Percentiles rank a stretch among this genome's conserved stretches.
Conservation (phyloP, 2,888 invertebrate genomes). For the Melanchra persicariae region DNA sequence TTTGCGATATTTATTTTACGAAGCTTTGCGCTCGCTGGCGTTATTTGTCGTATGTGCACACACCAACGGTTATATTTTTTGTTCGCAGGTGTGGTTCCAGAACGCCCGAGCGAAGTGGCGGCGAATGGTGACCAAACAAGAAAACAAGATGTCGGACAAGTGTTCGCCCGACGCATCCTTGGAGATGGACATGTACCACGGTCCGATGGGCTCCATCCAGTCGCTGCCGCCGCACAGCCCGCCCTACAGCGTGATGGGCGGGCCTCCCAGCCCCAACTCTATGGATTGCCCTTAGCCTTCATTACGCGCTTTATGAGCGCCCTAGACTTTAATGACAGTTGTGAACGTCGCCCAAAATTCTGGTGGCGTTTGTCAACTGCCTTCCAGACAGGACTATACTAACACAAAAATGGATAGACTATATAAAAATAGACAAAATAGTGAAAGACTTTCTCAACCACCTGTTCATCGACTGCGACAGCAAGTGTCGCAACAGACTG, state of each 20-base stretch:
- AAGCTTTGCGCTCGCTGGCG: conserved; percentile 72
- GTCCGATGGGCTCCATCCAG: conserved; percentile 92
- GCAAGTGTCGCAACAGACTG: background rate
- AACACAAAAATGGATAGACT: conserved; percentile 9
- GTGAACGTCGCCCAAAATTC: conserved; percentile 58
- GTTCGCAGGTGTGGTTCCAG: conserved; percentile 98
- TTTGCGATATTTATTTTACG: conserved; percentile 66
- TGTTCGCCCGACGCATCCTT: conserved; percentile 92
- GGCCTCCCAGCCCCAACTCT: conserved; percentile 93
- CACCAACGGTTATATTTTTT: conserved; percentile 77
- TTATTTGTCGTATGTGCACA: conserved; percentile 72
- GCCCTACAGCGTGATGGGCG: conserved; percentile 92
- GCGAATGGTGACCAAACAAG: conserved; percentile 96
- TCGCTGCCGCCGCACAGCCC: conserved; percentile 93
- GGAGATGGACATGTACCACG: conserved; percentile 92
- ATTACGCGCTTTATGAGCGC: conserved; percentile 87
- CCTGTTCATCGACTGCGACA: background rate
- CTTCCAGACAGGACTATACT: background rate
- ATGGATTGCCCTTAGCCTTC: conserved; percentile 93
- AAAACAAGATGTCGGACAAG: conserved; percentile 93
- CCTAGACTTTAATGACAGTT: conserved; percentile 60
- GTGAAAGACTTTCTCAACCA: background rate
- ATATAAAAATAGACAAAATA: background rate
- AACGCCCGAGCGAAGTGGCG: conserved; percentile 98
- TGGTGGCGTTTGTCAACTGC: conserved; percentile 30